phyloP scores from a whole-genome alignment of 1,140 invertebrate species.

The Portunus trituberculatus region DNA sequence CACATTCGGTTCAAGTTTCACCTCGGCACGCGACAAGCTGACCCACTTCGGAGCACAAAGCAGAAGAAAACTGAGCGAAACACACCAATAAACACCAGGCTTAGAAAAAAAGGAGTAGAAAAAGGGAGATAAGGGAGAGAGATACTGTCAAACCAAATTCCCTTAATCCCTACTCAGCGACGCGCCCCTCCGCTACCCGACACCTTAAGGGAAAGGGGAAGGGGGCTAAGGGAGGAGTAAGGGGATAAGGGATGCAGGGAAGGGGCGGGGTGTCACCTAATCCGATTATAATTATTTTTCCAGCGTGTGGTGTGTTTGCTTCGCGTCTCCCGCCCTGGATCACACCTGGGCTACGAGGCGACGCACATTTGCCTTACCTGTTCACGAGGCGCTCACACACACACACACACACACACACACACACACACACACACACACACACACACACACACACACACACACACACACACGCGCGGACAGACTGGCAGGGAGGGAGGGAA shows the following conservation, averaged over 20 bases:
- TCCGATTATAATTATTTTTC: conserved; percentile 24
- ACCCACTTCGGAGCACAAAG: background rate
- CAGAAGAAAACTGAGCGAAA: background rate
- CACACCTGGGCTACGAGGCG: background rate
- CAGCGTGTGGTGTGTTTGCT: background rate
- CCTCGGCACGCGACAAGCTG: no score
- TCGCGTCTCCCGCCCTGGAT: background rate
- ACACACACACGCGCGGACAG: no score
- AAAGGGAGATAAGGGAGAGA: background rate
- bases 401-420: conserved; percentile 20
- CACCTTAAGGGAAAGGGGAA: background rate
- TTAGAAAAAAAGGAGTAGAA: background rate
- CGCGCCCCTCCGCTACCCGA: background rate
- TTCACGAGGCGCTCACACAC: background rate
- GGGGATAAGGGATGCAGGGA: background rate
- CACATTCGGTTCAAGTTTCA: no score
- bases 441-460: conserved; percentile 3
- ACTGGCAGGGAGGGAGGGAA: no score
- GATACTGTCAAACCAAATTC: background rate
- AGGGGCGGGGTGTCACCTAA: background rate
- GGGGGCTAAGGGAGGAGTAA: background rate
- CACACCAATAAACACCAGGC: background rate
- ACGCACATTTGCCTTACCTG: no score
- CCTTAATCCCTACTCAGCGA: background rate
- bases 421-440: background rate